phyloP scores from a whole-genome alignment of 1,140 invertebrate genomes.

The Cotesia glomerata region DNA sequence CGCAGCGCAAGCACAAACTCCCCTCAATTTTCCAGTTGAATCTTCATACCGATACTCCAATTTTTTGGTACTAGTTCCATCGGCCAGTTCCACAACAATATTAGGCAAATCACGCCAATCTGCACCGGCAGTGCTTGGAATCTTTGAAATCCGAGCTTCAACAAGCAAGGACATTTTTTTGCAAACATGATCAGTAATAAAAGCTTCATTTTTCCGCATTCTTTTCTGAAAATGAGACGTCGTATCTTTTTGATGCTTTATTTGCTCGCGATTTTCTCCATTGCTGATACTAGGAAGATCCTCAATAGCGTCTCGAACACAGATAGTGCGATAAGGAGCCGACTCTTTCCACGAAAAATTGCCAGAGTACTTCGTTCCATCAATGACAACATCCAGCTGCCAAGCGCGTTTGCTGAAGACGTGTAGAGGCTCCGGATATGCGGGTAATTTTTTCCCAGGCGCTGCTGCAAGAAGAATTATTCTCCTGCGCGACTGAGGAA shows the following conservation, averaged over 20 bases:
- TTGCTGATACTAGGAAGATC: conserved; percentile 82
- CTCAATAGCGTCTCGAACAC: conserved; percentile 81
- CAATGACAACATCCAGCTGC: conserved; percentile 75
- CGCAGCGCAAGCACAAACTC: conserved; percentile 80
- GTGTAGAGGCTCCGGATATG: conserved; percentile 81
- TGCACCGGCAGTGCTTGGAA: conserved; percentile 77
- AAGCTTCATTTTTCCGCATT: conserved; percentile 52
- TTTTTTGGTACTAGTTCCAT: conserved; percentile 73
- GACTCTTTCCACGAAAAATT: conserved; percentile 67
- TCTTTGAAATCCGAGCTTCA: conserved; percentile 77
- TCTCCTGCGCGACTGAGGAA: conserved; percentile 81
- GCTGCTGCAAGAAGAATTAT: conserved; percentile 85
- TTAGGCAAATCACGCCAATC: conserved; percentile 92
- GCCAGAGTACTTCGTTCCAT: conserved; percentile 68
- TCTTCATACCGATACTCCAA: conserved; percentile 73
- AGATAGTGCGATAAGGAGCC: conserved; percentile 77
- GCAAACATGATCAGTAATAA: conserved; percentile 80
- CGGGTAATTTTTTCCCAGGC: conserved; percentile 79
- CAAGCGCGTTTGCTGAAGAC: conserved; percentile 78
- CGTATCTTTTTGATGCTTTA: conserved; percentile 76
- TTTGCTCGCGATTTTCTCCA: conserved; percentile 74
- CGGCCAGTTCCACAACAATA: conserved; percentile 72
- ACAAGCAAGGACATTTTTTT: conserved; percentile 85
- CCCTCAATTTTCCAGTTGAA: conserved; percentile 68
- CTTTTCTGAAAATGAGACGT: conserved; percentile 79